These are phyloP conservation scores for Himalopsyche kuldschensis DNA, from an alignment of 2,888 invertebrate genomes.

Conservation along the genomic window DNA sequence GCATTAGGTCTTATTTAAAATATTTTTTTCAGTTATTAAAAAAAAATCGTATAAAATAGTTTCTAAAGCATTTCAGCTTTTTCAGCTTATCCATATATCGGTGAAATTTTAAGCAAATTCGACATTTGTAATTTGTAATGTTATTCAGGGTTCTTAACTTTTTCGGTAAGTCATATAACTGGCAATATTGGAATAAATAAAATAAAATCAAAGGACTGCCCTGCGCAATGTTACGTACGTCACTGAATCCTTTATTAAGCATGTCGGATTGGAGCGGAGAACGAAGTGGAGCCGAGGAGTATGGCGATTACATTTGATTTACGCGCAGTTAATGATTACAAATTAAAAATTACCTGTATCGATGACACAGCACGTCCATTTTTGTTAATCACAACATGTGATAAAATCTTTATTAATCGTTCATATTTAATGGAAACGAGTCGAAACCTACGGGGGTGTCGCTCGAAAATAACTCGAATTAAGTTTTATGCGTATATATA, in stretches of 20 bases:
- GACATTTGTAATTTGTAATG: too few relatives aligned
- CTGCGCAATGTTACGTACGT: background rate
- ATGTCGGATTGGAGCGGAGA: background rate
- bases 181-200: too few relatives aligned
- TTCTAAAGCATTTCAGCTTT: too few relatives aligned
- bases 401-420: slow-evolving; percentile 10
- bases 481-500: background rate
- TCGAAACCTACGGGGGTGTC: background rate
- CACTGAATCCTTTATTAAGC: background rate
- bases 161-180: too few relatives aligned
- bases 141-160: too few relatives aligned
- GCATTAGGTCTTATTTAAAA: too few relatives aligned
- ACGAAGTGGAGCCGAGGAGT: background rate
- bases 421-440: background rate
- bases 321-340: slow-evolving; percentile 21
- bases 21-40: too few relatives aligned
- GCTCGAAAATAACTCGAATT: background rate
- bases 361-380: slow-evolving; percentile 6
- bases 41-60: too few relatives aligned
- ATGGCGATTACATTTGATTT: slow-evolving; percentile 9
- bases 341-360: slow-evolving; percentile 16
- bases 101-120: too few relatives aligned
- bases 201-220: too few relatives aligned
- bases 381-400: slow-evolving; percentile 15
- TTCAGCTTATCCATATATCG: too few relatives aligned